These are phyloP conservation scores for Escarpia spicata DNA, from an alignment of 2,888 invertebrate species.

Conservation along the genomic window DNA sequence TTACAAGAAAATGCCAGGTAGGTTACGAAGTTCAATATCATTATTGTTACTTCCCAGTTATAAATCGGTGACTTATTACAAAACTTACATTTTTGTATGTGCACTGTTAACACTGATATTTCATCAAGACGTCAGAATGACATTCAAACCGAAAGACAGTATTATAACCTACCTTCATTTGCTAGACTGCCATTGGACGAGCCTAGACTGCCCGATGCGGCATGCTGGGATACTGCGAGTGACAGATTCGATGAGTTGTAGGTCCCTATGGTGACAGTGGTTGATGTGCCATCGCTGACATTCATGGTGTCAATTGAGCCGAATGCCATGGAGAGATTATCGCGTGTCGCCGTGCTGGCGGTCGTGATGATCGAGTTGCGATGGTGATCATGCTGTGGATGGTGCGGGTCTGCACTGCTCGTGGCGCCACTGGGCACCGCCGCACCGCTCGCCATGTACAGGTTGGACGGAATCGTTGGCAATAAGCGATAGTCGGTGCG, in stretches of 20 bases:
- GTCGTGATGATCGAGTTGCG: conserved; percentile 58
- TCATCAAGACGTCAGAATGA: neutral
- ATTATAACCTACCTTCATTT: conserved; percentile 53
- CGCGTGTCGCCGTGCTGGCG: conserved; percentile 56
- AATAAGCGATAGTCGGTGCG: conserved; percentile 53
- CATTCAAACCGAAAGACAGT: neutral
- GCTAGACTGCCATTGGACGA: conserved; percentile 63
- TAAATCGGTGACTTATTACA: neutral
- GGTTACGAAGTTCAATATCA: no score
- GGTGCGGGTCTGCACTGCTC: neutral
- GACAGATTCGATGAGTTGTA: conserved; percentile 68
- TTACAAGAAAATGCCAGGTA: no score
- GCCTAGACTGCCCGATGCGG: conserved; percentile 70
- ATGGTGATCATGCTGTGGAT: conserved; percentile 34
- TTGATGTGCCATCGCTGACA: conserved; percentile 66
- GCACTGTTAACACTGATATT: neutral
- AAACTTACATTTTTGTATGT: neutral
- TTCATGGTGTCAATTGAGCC: conserved; percentile 70
- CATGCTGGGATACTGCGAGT: conserved; percentile 69
- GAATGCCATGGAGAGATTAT: conserved; percentile 60
- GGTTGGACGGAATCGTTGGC: conserved; percentile 53
- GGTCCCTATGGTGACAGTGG: conserved; percentile 70
- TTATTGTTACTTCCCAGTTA: no score
- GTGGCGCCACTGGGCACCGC: neutral
- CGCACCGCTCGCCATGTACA: conserved; percentile 39